A percentile compares a stretch with the other conserved stretches of the same genome.
Evolutionary conservation across 1,140 invertebrate genomes (phyloP).

Genomic region (Mercenaria mercenaria): DNA sequence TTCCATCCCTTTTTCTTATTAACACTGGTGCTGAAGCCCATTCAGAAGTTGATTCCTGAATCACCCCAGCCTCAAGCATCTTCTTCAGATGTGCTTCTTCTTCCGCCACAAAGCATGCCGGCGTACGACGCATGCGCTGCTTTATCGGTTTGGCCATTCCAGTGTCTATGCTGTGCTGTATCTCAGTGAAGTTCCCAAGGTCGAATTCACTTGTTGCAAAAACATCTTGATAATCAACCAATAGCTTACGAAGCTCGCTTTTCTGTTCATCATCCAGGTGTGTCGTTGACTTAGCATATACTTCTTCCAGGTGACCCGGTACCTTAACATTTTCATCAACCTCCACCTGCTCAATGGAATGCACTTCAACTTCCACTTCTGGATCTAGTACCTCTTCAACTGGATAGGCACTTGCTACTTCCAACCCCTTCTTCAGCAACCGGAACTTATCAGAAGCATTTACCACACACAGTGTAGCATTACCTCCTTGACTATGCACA

Average conservation of each 20-base stretch:
- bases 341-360: not conserved
- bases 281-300: not conserved
- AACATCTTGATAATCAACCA: conserved; percentile 59
- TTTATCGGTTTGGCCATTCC: conserved; percentile 35
- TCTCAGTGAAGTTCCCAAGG: conserved; percentile 54
- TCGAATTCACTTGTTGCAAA: conserved; percentile 69
- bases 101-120: conserved; percentile 47
- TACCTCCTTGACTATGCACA: not conserved
- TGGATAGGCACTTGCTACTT: conserved; percentile 5
- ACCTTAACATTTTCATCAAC: not conserved
- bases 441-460: not conserved
- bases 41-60: conserved; percentile 32
- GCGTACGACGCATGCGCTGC: conserved; percentile 41
- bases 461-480: not conserved
- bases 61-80: conserved; percentile 67
- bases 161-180: conserved; percentile 65
- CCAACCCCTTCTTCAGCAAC: not conserved
- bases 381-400: not conserved
- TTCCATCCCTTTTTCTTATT: conserved; percentile 6
- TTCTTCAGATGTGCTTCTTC: conserved; percentile 51
- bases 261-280: not conserved
- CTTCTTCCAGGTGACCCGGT: not conserved
- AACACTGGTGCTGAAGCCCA: conserved; percentile 2
- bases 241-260: not conserved
- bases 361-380: not conserved